Evolutionary conservation across 2,888 invertebrate species (phyloP).

Genomic region (Thumatha senex): DNA sequence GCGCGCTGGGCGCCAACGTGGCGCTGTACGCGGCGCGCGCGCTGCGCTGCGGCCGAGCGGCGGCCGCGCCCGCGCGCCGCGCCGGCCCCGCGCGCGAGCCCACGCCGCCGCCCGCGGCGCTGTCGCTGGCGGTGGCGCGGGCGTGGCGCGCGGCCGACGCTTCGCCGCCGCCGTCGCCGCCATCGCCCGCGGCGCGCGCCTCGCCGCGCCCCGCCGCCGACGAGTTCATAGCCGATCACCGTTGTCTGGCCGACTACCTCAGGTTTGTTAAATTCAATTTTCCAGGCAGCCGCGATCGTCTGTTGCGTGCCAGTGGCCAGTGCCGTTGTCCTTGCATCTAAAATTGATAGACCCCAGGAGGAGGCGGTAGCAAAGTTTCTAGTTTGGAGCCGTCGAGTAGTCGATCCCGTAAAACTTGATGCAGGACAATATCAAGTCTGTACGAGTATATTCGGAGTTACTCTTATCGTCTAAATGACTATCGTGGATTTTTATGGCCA

Average conservation of each 20-base stretch:
- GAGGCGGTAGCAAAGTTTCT: too few species aligned
- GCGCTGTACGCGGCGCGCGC: slow-evolving; percentile 40
- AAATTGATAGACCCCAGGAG: too few species aligned
- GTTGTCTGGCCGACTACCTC: slow-evolving; percentile 78
- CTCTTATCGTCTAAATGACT: too few species aligned
- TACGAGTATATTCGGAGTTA: too few species aligned
- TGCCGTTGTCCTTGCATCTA: too few species aligned
- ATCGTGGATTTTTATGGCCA: too few species aligned
- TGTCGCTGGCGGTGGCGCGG: slow-evolving; percentile 32
- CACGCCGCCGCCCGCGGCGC: slow-evolving; percentile 54
- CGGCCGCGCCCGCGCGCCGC: slow-evolving; percentile 32
- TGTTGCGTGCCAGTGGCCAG: too few species aligned
- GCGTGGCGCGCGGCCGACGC: slow-evolving; percentile 26
- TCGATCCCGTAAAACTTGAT: too few species aligned
- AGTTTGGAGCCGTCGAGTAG: too few species aligned
- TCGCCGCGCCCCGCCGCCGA: slow-evolving; percentile 63
- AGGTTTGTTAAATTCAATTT: slow-evolving; percentile 69
- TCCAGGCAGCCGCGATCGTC: too few species aligned
- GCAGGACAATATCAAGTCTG: too few species aligned
- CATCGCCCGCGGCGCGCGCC: slow-evolving; percentile 33
- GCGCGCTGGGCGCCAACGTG: slow-evolving; percentile 38
- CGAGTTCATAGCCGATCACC: slow-evolving; percentile 51
- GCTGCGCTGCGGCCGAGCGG: slow-evolving; percentile 33
- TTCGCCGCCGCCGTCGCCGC: slow-evolving; percentile 52
- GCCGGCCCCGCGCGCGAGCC: slow-evolving; percentile 42